Evolutionary conservation across 1,140 invertebrate genomes (phyloP).

Genomic region (Melipona quadrifasciata): DNA sequence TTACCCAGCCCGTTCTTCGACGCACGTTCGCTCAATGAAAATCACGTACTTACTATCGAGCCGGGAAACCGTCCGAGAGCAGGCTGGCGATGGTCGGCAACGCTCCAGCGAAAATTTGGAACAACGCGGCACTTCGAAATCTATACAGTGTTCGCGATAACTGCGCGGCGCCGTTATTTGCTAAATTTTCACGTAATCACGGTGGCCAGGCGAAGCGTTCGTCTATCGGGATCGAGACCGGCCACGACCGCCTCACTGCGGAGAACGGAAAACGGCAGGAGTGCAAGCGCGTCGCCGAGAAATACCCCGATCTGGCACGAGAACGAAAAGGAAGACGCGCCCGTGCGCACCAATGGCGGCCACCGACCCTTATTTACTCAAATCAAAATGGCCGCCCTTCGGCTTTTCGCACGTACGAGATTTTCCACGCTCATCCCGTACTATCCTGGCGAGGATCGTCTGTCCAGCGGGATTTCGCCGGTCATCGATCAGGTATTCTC

Average conservation of each 20-base stretch:
- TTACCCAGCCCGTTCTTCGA: not conserved
- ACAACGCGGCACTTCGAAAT: slow-evolving; percentile 60
- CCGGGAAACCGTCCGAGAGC: not conserved
- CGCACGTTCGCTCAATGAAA: not conserved
- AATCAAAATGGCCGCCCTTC: slow-evolving; percentile 79
- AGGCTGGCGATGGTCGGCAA: not conserved
- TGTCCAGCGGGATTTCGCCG: not conserved
- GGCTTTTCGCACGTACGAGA: slow-evolving; percentile 67
- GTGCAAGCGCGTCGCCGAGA: slow-evolving; percentile 35
- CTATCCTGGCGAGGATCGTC: not conserved
- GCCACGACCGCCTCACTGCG: not conserved
- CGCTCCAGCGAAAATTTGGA: not conserved
- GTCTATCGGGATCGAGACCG: slow-evolving; percentile 4
- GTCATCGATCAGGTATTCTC: slow-evolving; percentile 45
- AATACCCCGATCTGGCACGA: slow-evolving; percentile 49
- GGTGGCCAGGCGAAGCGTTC: slow-evolving; percentile 12
- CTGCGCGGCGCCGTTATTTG: slow-evolving; percentile 54
- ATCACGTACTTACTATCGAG: not conserved
- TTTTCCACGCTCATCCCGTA: slow-evolving; percentile 44
- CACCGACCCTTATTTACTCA: slow-evolving; percentile 76
- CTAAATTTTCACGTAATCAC: slow-evolving; percentile 39
- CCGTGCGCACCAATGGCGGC: slow-evolving; percentile 78
- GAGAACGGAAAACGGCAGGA: slow-evolving; percentile 12
- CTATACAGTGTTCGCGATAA: slow-evolving; percentile 67
- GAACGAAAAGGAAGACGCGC: slow-evolving; percentile 76